These are phyloP conservation scores for Diadophis punctatus DNA, from an alignment of 2,113 vertebrate genomes.

Conservation along the genomic window DNA sequence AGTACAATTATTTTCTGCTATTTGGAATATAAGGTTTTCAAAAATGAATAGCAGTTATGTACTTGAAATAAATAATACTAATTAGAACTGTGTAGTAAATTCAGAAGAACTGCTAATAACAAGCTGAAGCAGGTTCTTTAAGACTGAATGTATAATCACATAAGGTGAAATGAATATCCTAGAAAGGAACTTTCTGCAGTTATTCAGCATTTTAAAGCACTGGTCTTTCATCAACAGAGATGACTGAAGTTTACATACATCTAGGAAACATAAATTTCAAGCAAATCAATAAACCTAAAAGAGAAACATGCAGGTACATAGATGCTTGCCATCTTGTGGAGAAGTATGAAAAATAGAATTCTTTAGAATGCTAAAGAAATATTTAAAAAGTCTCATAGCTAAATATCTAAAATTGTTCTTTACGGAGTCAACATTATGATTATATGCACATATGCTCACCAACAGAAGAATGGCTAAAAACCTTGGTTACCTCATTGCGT, in stretches of 20 bases:
- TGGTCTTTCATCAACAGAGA: not conserved
- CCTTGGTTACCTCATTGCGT: slow-evolving; percentile 71
- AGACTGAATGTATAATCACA: not conserved
- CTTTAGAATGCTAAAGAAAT: not conserved
- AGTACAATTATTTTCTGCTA: not conserved
- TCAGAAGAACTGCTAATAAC: not conserved
- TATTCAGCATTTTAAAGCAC: not conserved
- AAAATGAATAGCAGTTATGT: not conserved
- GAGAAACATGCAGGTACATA: not conserved
- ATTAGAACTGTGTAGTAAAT: not conserved
- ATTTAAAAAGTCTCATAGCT: not conserved
- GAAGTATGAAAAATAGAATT: not conserved
- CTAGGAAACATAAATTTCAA: not conserved
- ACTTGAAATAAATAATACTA: not conserved
- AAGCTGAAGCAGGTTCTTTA: not conserved
- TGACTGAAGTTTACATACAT: not conserved
- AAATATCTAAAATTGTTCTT: not conserved
- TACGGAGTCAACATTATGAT: not conserved
- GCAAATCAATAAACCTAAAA: not conserved
- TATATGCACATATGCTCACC: not conserved
- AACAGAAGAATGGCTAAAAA: not conserved
- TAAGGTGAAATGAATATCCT: not conserved
- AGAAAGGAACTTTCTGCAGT: not conserved
- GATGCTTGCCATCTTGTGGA: not conserved
- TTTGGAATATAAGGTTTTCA: not conserved